Conservation (phyloP, 2,113 vertebrate species). For the Neolamprologus kungweensis region DNA sequence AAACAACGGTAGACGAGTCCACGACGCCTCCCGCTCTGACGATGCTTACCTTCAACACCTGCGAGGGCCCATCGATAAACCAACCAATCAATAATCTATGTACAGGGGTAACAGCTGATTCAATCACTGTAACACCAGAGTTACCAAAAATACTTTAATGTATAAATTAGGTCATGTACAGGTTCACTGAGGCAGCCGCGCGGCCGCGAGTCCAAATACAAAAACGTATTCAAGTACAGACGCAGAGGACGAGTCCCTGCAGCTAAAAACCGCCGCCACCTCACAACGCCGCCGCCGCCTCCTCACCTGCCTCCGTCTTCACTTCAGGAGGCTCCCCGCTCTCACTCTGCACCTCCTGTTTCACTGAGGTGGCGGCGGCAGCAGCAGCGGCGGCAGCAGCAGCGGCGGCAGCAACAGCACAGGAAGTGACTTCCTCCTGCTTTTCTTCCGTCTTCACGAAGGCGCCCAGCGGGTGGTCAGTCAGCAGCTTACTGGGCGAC, state of each 20-base stretch:
- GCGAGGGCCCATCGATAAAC: neutral
- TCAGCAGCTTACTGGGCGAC: constrained; percentile 86
- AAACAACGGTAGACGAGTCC: neutral
- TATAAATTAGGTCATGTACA: constrained; percentile 89
- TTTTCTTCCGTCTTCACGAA: constrained; percentile 83
- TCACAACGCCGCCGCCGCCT: neutral
- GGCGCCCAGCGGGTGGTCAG: constrained; percentile 85
- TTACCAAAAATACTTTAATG: constrained; percentile 99
- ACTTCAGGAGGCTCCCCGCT: constrained; percentile 9
- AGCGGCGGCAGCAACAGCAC: constrained; percentile 42
- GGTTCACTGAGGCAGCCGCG: constrained; percentile 72
- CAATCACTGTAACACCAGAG: constrained; percentile 88
- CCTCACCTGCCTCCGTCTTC: constrained; percentile 23
- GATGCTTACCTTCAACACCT: constrained; percentile 60
- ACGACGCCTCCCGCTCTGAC: neutral
- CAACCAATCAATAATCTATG: neutral
- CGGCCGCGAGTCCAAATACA: constrained; percentile 91
- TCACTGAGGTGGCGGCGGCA: constrained; percentile 57
- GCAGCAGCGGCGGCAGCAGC: constrained; percentile 35
- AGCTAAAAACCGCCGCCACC: neutral
- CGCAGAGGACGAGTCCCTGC: neutral
- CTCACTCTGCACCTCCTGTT: constrained; percentile 78
- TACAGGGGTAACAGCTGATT: constrained; percentile 4
- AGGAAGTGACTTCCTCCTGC: constrained; percentile 17
- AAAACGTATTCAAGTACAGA: constrained; percentile 92